A percentile compares a stretch with the other conserved stretches of the same genome.
phyloP scores from a whole-genome alignment of 1,140 invertebrate genomes.

The Cylas formicarius region DNA sequence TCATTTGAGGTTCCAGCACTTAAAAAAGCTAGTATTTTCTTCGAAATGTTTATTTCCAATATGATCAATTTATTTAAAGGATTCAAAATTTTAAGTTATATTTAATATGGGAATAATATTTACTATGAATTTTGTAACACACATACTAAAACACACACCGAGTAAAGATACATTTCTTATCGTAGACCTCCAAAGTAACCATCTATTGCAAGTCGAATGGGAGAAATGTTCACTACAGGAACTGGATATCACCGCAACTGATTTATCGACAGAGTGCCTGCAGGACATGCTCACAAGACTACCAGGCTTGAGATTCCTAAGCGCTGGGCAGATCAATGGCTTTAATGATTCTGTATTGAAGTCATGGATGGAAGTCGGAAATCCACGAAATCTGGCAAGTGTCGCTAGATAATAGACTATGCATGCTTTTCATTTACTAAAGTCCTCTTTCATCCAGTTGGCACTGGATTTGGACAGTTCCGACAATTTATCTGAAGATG shows the following conservation, averaged over 20 bases:
- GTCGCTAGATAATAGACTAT: background rate
- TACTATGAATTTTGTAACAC: too few relatives aligned
- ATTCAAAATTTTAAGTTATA: too few relatives aligned
- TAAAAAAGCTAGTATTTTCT: too few relatives aligned
- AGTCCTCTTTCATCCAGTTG: slow-evolving; percentile 47
- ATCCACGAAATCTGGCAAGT: slow-evolving; percentile 49
- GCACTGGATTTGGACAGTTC: slow-evolving; percentile 91
- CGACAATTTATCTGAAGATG: slow-evolving; percentile 91
- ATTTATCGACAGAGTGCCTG: slow-evolving; percentile 88
- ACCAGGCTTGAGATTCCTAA: slow-evolving; percentile 80
- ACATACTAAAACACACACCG: background rate
- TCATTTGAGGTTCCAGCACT: too few relatives aligned
- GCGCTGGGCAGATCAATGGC: slow-evolving; percentile 93
- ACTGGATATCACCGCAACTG: slow-evolving; percentile 93
- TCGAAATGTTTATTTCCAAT: too few relatives aligned
- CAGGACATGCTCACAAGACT: slow-evolving; percentile 87
- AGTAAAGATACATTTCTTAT: slow-evolving; percentile 6
- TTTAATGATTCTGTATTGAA: slow-evolving; percentile 93
- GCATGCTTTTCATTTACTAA: background rate
- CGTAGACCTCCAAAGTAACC: slow-evolving; percentile 77
- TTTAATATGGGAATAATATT: too few relatives aligned
- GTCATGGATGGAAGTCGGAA: slow-evolving; percentile 82
- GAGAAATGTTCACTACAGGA: slow-evolving; percentile 92
- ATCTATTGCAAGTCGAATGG: slow-evolving; percentile 95
- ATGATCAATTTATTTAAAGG: too few relatives aligned